Percentiles rank a stretch among this genome's conserved stretches.
Evolutionary conservation across 2,888 invertebrate genomes (phyloP).

Genomic region (Beris chalybata): DNA sequence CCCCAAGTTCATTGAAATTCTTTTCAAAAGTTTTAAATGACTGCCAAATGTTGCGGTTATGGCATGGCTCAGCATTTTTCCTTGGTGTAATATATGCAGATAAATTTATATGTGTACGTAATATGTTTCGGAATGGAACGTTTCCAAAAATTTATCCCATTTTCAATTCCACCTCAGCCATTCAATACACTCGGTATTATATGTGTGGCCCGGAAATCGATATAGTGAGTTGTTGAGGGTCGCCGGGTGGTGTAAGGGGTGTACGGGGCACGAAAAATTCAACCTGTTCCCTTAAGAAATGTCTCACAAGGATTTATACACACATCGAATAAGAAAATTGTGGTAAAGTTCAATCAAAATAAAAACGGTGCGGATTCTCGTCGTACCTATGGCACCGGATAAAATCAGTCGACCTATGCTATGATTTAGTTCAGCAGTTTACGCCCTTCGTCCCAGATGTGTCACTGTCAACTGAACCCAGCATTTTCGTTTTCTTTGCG

Average conservation of each 20-base stretch:
- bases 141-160: no score
- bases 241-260: no score
- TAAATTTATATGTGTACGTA: constrained; percentile 4
- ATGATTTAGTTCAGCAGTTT: constrained; percentile 19
- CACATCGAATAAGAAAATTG: constrained; percentile 10
- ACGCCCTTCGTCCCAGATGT: constrained; percentile 27
- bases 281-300: no score
- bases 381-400: no score
- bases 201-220: no score
- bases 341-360: constrained; percentile 27
- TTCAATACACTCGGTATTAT: no score
- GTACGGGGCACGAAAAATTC: no score
- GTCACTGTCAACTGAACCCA: constrained; percentile 13
- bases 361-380: constrained; percentile 2
- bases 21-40: constrained; percentile 26
- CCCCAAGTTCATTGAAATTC: constrained; percentile 24
- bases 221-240: no score
- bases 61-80: constrained; percentile 26
- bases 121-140: no score
- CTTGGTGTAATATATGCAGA: constrained; percentile 22
- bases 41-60: constrained; percentile 31
- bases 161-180: no score
- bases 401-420: constrained; percentile 2
- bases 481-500: no score
- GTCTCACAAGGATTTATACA: constrained; percentile 8